Evolutionary conservation across 2,113 vertebrate species (phyloP), one percentile per base, ranked within the genome.

Genomic region (Cromileptes altivelis): DNA sequence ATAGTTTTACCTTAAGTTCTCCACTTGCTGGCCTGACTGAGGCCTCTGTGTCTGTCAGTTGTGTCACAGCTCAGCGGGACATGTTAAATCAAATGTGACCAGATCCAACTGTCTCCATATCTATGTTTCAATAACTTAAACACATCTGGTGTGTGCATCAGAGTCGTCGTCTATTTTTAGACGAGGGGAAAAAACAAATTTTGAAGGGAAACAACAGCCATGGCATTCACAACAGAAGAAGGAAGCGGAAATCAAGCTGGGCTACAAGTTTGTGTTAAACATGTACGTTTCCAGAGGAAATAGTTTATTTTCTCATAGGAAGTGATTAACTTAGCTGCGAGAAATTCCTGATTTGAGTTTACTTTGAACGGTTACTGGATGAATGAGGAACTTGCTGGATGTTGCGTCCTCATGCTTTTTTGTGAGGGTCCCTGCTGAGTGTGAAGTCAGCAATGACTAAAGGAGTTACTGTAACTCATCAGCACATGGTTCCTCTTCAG

Each of bases 401-500:
- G 14, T 12, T 8, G 0, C 70, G 50, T 21, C 50, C 27, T 53
- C 1, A 6, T 47, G 40, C 4, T 65, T 25, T 50, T 69, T 60
- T 1, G 0, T 70, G 12, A 71, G 63, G 33, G 62, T 70, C 30
- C 49, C 18, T 52, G 57, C 0, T 14, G 23, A 73, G 70, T 69
- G 23, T 37, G 57, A 75, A 70, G 53, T 80, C 69, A 33, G 75
- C 71, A 25, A 62, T 62, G 64, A 87, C 55, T 73, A 37, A 42
- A 64, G 30, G 11, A 65, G 14, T 86, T 78, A 57, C 71, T 55
- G 81, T 76, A 57, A 87, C 63, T 57, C 27, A n/a, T 78, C 42
- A 21, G 17, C 12, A 5, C 70, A 42, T 30, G 18, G 77, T 93
- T 94, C 84, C 91, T 90, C 89, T 79, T 88, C 8, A 84, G 78